phyloP scores from a whole-genome alignment of 2,113 vertebrate species.

The Oenanthe oenanthe region DNA sequence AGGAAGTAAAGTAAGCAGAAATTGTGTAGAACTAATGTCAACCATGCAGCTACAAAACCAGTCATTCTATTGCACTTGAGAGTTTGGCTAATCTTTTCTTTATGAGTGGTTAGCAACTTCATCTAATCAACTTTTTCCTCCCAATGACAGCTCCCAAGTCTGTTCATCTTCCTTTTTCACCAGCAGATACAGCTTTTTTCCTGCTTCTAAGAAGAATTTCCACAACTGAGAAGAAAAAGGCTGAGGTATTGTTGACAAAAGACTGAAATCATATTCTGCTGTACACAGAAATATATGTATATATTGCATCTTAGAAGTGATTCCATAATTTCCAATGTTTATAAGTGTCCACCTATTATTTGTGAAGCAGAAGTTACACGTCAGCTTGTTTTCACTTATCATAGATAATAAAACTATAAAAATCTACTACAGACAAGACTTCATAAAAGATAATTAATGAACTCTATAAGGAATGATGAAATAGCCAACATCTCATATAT shows the following conservation, averaged over 20 bases:
- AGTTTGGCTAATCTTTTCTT: not conserved
- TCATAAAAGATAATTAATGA: not conserved
- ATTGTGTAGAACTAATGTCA: not conserved
- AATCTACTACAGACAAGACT: not conserved
- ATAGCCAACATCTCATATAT: not conserved
- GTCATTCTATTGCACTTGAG: not conserved
- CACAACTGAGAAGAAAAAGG: not conserved
- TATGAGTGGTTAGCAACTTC: not conserved
- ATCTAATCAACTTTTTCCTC: not conserved
- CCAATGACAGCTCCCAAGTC: not conserved
- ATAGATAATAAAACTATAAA: not conserved
- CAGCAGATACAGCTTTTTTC: not conserved
- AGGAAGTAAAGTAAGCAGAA: not conserved
- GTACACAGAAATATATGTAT: not conserved
- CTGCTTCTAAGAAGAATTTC: not conserved
- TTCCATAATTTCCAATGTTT: not conserved
- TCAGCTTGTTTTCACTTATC: not conserved
- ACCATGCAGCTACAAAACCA: not conserved
- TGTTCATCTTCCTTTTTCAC: not conserved
- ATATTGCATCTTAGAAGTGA: not conserved
- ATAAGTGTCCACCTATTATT: not conserved
- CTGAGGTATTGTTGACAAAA: not conserved
- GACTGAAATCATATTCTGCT: not conserved
- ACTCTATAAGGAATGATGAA: not conserved
- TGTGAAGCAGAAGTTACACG: not conserved